Evolutionary conservation across 1,140 invertebrate species (phyloP).

Genomic region (Metopolophium dirhodum): DNA sequence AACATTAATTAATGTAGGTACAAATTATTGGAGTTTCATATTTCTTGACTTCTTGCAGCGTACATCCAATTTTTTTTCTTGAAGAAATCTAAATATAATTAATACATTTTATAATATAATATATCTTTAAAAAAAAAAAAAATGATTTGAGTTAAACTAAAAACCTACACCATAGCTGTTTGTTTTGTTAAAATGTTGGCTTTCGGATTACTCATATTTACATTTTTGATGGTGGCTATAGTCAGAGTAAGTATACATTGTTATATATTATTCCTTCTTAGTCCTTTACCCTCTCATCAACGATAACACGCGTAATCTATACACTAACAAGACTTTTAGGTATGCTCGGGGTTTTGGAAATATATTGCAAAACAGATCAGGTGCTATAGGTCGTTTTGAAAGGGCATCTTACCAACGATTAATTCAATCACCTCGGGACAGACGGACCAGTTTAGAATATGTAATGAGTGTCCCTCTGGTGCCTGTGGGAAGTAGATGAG

Average conservation of each 20-base stretch:
- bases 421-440: conserved; percentile 47
- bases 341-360: neutral
- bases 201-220: neutral
- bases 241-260: neutral
- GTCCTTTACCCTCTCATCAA: neutral
- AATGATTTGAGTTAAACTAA: neutral
- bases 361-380: conserved; percentile 47
- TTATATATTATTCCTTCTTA: no score
- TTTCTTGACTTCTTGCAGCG: neutral
- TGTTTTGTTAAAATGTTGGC: neutral
- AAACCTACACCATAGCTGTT: neutral
- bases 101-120: neutral
- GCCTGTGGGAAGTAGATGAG: neutral
- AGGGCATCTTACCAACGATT: conserved; percentile 46
- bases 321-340: conserved; percentile 16
- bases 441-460: conserved; percentile 42
- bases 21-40: neutral
- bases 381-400: conserved; percentile 43
- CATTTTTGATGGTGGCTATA: neutral
- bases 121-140: no score
- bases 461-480: conserved; percentile 32
- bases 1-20: neutral
- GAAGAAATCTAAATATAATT: neutral
- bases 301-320: neutral
- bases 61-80: neutral